Percentiles rank a stretch among this genome's conserved stretches.
Conservation (phyloP, 1,140 invertebrate genomes). For the Nomia melanderi region DNA sequence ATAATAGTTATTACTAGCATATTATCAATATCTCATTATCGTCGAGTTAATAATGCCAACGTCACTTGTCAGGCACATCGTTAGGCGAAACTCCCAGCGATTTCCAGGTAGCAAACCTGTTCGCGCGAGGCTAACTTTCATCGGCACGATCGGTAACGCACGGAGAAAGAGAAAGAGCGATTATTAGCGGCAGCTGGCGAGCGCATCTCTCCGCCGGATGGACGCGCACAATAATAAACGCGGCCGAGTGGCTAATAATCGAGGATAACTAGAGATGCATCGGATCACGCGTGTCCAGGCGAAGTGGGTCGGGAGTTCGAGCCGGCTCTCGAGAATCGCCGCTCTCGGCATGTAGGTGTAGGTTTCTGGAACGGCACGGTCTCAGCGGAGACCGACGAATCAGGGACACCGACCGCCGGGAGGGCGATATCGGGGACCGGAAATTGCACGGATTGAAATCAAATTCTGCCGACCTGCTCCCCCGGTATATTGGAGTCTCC, state of each 20-base stretch:
- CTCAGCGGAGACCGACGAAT: constrained; percentile 41
- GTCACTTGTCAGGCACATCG: too few relatives aligned
- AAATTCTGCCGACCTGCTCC: not conserved
- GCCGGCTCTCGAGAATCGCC: constrained; percentile 63
- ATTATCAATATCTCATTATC: too few relatives aligned
- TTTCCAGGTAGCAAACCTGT: too few relatives aligned
- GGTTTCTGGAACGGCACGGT: constrained; percentile 63
- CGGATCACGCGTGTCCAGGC: constrained; percentile 37
- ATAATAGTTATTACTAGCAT: too few relatives aligned
- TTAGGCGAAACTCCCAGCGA: too few relatives aligned
- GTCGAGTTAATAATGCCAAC: too few relatives aligned
- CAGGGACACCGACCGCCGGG: constrained; percentile 26
- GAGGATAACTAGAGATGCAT: constrained; percentile 18
- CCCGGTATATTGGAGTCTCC: not conserved
- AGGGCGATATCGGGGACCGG: constrained; percentile 6
- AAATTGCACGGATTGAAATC: constrained; percentile 30
- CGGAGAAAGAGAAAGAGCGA: not conserved
- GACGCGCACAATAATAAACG: constrained; percentile 14
- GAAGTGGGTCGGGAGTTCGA: constrained; percentile 60
- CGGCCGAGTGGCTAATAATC: constrained; percentile 5
- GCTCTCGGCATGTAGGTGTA: constrained; percentile 57
- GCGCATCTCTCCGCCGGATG: not conserved
- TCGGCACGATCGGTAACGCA: not conserved
- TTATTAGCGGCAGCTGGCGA: too few relatives aligned
- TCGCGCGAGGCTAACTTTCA: too few relatives aligned